A percentile compares a stretch with the other conserved stretches of the same genome.
Conservation (phyloP, 2,113 vertebrate genomes). For the Syngnathus floridae region DNA sequence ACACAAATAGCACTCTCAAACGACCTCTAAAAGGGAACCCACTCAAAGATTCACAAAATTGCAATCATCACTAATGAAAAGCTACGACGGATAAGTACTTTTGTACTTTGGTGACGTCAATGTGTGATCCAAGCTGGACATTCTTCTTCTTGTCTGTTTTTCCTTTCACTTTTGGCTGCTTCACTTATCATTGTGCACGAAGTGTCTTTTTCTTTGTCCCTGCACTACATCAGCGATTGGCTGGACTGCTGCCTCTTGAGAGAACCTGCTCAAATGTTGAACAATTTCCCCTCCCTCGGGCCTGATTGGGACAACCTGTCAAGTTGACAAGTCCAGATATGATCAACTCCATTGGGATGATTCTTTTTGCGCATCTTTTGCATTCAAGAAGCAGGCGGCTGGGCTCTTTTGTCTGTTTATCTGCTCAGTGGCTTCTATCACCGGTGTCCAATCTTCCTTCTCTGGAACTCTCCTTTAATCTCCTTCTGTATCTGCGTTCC, state of each 20-base stretch:
- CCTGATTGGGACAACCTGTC: slow-evolving; percentile 13
- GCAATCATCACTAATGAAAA: not conserved
- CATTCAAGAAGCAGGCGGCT: slow-evolving; percentile 15
- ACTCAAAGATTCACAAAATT: not conserved
- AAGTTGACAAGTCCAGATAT: slow-evolving; percentile 21
- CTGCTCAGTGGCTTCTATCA: slow-evolving; percentile 39
- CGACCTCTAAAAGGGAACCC: not conserved
- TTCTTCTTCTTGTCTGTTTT: not conserved
- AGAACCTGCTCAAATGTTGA: slow-evolving; percentile 28
- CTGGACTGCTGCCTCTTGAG: slow-evolving; percentile 26
- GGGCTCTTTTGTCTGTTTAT: slow-evolving; percentile 32
- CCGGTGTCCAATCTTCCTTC: slow-evolving; percentile 22
- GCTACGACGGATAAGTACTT: not conserved
- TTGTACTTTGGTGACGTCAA: not conserved
- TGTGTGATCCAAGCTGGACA: not conserved
- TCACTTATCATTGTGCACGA: not conserved
- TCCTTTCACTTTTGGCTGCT: not conserved
- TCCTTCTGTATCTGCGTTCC: slow-evolving; percentile 29
- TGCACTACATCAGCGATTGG: slow-evolving; percentile 17
- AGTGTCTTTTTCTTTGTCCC: slow-evolving; percentile 8
- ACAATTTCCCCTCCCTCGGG: slow-evolving; percentile 13
- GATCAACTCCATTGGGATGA: slow-evolving; percentile 15
- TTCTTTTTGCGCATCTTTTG: slow-evolving; percentile 10
- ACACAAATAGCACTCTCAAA: not conserved
- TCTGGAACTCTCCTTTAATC: slow-evolving; percentile 41